Percentiles rank a stretch among this genome's conserved stretches.
phyloP scores from a whole-genome alignment of 2,797 vertebrate genomes.

The Tachyglossus aculeatus region DNA sequence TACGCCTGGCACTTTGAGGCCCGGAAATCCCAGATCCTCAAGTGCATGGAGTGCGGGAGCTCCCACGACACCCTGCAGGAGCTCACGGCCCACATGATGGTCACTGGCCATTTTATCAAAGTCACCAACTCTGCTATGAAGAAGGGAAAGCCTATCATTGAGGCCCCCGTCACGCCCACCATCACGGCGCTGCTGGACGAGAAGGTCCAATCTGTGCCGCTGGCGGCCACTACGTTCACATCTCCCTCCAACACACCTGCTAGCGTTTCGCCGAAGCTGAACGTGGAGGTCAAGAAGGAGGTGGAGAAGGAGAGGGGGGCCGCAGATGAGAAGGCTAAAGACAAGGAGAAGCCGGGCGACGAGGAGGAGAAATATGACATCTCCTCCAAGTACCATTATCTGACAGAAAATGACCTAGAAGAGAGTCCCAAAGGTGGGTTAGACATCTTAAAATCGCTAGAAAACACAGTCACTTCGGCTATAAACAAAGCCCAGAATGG shows the following conservation, averaged over 20 bases:
- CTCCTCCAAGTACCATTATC: slow-evolving; percentile 94
- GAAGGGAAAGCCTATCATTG: slow-evolving; percentile 95
- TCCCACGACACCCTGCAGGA: slow-evolving; percentile 96
- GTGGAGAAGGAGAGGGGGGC: slow-evolving; percentile 87
- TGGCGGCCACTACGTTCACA: slow-evolving; percentile 94
- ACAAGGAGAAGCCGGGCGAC: slow-evolving; percentile 82
- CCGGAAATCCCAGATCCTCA: slow-evolving; percentile 96
- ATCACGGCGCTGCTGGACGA: slow-evolving; percentile 82
- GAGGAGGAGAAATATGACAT: slow-evolving; percentile 96
- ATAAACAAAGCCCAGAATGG: slow-evolving; percentile 99
- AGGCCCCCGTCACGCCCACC: slow-evolving; percentile 78
- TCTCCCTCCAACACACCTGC: slow-evolving; percentile 87
- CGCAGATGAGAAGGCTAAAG: slow-evolving; percentile 84
- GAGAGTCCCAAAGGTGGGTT: slow-evolving; percentile 96
- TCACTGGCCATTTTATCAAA: slow-evolving; percentile 98
- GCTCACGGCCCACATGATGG: slow-evolving; percentile 99
- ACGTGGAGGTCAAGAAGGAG: slow-evolving; percentile 93
- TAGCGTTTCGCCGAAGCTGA: slow-evolving; percentile 86
- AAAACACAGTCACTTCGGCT: slow-evolving; percentile 97
- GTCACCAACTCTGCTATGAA: slow-evolving; percentile 98
- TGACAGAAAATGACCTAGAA: slow-evolving; percentile 96
- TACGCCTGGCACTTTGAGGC: slow-evolving; percentile 99
- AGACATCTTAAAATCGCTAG: slow-evolving; percentile 96
- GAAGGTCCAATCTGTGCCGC: slow-evolving; percentile 95
- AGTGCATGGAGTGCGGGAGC: slow-evolving; percentile 99